phyloP scores from a whole-genome alignment of 2,113 vertebrate species.

The Corythaixoides concolor region DNA sequence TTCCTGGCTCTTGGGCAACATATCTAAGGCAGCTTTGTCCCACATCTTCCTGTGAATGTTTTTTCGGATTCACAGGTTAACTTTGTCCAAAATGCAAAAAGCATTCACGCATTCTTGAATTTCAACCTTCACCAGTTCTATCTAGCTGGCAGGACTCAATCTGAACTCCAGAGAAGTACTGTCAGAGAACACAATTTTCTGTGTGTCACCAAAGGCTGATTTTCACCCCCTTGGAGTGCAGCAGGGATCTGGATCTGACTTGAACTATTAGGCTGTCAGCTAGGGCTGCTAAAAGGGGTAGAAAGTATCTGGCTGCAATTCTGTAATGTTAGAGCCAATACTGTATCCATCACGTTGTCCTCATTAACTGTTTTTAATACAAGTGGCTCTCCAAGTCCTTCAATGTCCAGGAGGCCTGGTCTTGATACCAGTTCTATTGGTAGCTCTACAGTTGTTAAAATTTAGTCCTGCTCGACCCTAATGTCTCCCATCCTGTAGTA shows the following conservation, averaged over 20 bases:
- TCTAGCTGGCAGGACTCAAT: neutral
- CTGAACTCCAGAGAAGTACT: neutral
- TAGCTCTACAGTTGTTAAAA: neutral
- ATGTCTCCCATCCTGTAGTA: no score
- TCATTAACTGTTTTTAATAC: neutral
- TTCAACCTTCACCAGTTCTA: neutral
- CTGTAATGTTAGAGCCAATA: neutral
- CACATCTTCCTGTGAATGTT: neutral
- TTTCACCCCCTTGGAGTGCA: neutral
- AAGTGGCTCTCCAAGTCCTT: neutral
- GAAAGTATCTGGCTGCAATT: no score
- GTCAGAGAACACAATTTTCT: neutral
- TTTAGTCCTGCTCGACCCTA: no score
- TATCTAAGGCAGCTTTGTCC: neutral
- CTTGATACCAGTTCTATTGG: neutral
- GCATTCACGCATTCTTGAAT: neutral
- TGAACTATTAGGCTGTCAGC: neutral
- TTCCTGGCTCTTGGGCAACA: neutral
- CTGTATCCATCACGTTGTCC: neutral
- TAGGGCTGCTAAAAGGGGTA: neutral
- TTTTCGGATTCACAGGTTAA: neutral
- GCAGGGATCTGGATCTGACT: neutral
- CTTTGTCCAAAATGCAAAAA: neutral
- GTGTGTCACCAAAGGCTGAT: neutral
- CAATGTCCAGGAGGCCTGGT: neutral